Percentiles rank a stretch among this genome's conserved stretches.
Evolutionary conservation across 2,797 vertebrate species (phyloP).

Genomic region (Hemitrygon akajei): DNA sequence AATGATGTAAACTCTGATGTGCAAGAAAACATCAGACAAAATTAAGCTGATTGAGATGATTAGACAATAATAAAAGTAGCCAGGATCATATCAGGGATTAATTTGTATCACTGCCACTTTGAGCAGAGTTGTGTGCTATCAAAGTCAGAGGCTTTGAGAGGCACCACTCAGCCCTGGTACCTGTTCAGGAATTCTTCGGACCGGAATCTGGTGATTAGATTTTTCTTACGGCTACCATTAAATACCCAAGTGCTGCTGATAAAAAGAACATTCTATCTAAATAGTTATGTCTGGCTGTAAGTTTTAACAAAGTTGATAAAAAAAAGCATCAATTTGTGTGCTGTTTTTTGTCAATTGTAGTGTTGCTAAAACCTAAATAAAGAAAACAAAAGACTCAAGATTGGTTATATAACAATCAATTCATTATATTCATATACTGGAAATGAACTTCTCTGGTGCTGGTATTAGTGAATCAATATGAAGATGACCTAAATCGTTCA

Average conservation of each 20-base stretch:
- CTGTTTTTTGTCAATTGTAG: not conserved
- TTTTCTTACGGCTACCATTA: constrained; percentile 79
- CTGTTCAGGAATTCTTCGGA: constrained; percentile 64
- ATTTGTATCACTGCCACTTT: not conserved
- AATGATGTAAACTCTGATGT: not conserved
- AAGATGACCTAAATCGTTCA: not conserved
- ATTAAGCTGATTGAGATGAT: constrained; percentile 10
- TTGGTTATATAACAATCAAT: not conserved
- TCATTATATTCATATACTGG: not conserved
- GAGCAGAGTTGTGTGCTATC: not conserved
- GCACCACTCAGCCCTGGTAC: constrained; percentile 49
- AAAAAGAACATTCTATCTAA: constrained; percentile 40
- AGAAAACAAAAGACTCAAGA: not conserved
- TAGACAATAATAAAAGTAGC: not conserved
- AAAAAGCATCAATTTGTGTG: not conserved
- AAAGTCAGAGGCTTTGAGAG: not conserved
- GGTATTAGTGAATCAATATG: not conserved
- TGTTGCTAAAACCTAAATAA: not conserved
- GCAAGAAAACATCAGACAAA: not conserved
- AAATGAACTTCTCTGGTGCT: not conserved
- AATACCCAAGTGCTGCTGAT: constrained; percentile 53
- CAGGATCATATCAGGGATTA: constrained; percentile 1
- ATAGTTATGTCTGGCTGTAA: not conserved
- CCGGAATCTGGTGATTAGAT: constrained; percentile 59
- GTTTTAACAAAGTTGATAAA: not conserved